Conservation (phyloP, 2,797 vertebrate genomes). For the Bufotes viridis region DNA sequence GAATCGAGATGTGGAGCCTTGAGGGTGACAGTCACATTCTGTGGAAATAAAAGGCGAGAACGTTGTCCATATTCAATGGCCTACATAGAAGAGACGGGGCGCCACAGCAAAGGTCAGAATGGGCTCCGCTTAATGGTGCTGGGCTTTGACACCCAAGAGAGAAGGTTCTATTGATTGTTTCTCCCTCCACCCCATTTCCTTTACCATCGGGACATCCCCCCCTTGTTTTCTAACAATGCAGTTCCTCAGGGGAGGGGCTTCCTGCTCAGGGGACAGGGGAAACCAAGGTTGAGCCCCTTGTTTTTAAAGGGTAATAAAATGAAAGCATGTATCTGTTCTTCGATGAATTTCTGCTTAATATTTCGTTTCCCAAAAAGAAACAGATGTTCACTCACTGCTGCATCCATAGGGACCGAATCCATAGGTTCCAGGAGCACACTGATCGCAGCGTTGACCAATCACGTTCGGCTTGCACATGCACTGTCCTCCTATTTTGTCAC, state of each 20-base stretch:
- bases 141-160: neutral
- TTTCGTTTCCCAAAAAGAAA: neutral
- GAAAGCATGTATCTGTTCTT: no score
- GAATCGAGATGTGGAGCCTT: slow-evolving; percentile 78
- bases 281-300: neutral
- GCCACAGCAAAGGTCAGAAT: neutral
- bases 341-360: neutral
- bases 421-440: slow-evolving; percentile 79
- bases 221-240: no score
- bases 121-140: neutral
- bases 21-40: slow-evolving; percentile 83
- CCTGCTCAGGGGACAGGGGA: neutral
- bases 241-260: no score
- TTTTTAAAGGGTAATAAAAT: neutral
- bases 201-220: no score
- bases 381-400: slow-evolving; percentile 73
- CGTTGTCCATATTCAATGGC: no score
- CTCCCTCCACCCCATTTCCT: no score
- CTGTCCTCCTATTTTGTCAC: slow-evolving; percentile 81
- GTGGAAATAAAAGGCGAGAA: slow-evolving; percentile 8
- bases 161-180: neutral
- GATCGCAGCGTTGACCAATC: slow-evolving; percentile 80
- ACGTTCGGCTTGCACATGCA: slow-evolving; percentile 84
- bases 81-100: neutral
- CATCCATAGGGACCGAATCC: slow-evolving; percentile 84